phyloP scores from a whole-genome alignment of 2,113 vertebrate species.

The Vicugna pacos region DNA sequence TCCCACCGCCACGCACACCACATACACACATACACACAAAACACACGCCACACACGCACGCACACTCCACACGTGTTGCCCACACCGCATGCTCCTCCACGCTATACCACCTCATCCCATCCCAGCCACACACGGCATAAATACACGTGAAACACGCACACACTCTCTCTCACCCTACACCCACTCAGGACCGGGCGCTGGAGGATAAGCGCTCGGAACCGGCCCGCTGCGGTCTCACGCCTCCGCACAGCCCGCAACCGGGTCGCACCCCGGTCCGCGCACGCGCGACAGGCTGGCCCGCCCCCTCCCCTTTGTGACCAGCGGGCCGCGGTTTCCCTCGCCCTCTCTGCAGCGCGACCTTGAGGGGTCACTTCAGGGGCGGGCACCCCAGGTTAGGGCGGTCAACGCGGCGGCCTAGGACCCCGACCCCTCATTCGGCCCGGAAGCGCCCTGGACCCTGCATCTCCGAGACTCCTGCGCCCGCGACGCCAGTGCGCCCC shows the following conservation, averaged over 20 bases:
- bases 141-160: neutral
- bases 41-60: neutral
- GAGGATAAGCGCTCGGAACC: fast-evolving
- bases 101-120: neutral
- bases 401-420: neutral
- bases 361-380: neutral
- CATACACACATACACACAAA: neutral
- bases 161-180: neutral
- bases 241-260: too few relatives aligned
- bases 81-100: neutral
- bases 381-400: fast-evolving
- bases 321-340: neutral
- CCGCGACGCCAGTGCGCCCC: neutral
- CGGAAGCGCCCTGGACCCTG: fast-evolving
- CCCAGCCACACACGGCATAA: neutral
- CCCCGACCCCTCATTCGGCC: fast-evolving
- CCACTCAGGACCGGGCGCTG: neutral
- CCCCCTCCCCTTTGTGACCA: neutral
- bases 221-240: too few relatives aligned
- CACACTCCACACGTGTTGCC: neutral
- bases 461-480: neutral
- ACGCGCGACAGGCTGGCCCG: neutral
- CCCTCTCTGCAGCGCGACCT: fast-evolving
- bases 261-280: fast-evolving
- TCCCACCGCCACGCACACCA: neutral